Conservation (phyloP, 2,888 invertebrate genomes). For the Podotricha telesiphe region DNA sequence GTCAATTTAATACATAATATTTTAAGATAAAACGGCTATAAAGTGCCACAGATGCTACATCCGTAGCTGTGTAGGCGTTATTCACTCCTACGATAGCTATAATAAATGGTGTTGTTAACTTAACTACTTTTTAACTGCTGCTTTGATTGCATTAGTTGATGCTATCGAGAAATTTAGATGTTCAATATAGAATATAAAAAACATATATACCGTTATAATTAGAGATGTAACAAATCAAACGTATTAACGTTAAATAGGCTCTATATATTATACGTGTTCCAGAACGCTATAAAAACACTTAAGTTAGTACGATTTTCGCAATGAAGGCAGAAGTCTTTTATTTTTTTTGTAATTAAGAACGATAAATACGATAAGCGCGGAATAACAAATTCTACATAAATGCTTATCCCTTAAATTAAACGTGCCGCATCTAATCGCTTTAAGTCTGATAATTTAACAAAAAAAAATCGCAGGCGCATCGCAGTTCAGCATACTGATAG, state of each 20-base stretch:
- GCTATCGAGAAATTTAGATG: constrained; percentile 4
- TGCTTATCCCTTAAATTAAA: constrained; percentile 12
- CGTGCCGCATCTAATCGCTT: constrained; percentile 25
- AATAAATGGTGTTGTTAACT: constrained; percentile 29
- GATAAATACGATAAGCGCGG: neutral
- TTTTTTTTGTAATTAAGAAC: constrained; percentile 16
- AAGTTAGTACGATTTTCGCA: neutral
- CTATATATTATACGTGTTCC: neutral
- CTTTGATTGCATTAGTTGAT: constrained; percentile 30
- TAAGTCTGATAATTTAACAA: constrained; percentile 26
- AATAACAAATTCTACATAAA: neutral
- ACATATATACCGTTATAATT: constrained; percentile 7
- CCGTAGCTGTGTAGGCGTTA: constrained; percentile 37
- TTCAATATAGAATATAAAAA: constrained; percentile 12
- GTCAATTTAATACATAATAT: constrained; percentile 17
- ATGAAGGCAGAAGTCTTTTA: neutral
- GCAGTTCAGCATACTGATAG: constrained; percentile 28
- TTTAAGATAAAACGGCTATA: constrained; percentile 23
- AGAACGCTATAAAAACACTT: neutral
- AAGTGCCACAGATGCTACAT: constrained; percentile 14
- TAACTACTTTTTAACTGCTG: constrained; percentile 25
- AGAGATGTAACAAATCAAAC: constrained; percentile 10
- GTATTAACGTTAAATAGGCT: constrained; percentile 3
- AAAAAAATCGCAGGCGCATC: neutral
- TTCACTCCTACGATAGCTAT: constrained; percentile 23